Evolutionary conservation across 30 jellyfish, hydroid and myxozoan species (phyloP), one percentile per base, ranked within the genome.

Genomic region (Catostylus mosaicus): DNA sequence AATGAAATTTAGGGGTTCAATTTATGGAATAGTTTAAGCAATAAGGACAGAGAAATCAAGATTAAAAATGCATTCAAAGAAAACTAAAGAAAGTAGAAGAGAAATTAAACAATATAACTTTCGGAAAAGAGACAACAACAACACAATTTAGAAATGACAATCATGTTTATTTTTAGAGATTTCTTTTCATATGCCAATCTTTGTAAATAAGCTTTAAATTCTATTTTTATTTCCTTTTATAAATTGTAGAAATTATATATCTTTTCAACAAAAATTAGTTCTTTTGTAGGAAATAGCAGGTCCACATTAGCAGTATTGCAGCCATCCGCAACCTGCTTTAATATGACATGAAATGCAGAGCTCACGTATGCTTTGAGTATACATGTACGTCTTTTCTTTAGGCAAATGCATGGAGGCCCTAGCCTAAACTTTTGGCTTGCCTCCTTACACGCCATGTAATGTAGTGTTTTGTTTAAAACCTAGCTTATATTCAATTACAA

Each of bases 41-140:
- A n/a, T n/a, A n/a, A n/a, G n/a, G 82, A 36, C 46, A 70, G 82
- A 70, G 82, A 30, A 2, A 65, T 65, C 29, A 65, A 27, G 56
- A 65, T 22, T 65, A 65, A 65, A 1, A 65, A 65, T 65, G 56
- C 56, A 65, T 65, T 30, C 50, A 16, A 65, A 65, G 78, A 65
- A 65, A 65, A 35, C 78, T 65, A 65, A 65, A 65, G 78, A 65
- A 65, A 65, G 4, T 65, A 26, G 31, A 65, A 65, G 78, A 65
- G 78, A 65, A 65, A 35, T 24, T 65, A 65, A 65, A 65, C 78
- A 65, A 65, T 1, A 14, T 65, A 30, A 34, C 78, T 65, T 65
- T 65, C 50, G 78, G 54, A 65, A 65, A 65, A 65, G 78, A 22
- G 50, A 65, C 78, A 65, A 65, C 78, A 65, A 65, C 78, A 65